Percentiles rank a stretch among this genome's conserved stretches.
These are phyloP conservation scores for Syngnathoides biaculeatus DNA, from an alignment of 2,113 vertebrate genomes.

Conservation along the genomic window DNA sequence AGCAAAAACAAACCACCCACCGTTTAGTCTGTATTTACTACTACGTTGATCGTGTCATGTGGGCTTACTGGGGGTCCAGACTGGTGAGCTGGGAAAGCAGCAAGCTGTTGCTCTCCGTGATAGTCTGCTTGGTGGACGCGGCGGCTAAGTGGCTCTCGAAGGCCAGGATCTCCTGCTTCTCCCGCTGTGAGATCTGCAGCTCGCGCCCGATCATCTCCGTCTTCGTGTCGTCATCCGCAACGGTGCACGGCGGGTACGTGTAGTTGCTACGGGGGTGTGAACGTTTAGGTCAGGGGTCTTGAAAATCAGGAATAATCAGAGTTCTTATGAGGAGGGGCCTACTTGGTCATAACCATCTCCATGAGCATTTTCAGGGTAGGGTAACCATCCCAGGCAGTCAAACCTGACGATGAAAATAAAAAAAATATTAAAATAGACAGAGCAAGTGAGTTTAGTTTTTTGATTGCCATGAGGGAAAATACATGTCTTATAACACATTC, in stretches of 20 bases:
- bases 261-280: slow-evolving; percentile 80
- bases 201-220: slow-evolving; percentile 92
- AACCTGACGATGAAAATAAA: slow-evolving; percentile 66
- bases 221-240: slow-evolving; percentile 92
- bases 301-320: background rate
- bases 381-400: slow-evolving; percentile 96
- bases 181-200: slow-evolving; percentile 90
- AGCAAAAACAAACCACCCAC: slow-evolving; percentile 8
- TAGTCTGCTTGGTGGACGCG: slow-evolving; percentile 96
- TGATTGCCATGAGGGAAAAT: too few species aligned
- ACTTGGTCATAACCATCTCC: slow-evolving; percentile 99
- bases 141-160: slow-evolving; percentile 97
- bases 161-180: slow-evolving; percentile 96
- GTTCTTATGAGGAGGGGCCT: slow-evolving; percentile 20
- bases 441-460: background rate
- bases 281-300: background rate
- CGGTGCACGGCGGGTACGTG: slow-evolving; percentile 89
- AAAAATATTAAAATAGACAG: background rate
- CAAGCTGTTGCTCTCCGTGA: slow-evolving; percentile 95
- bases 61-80: slow-evolving; percentile 89
- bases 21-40: background rate
- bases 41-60: background rate
- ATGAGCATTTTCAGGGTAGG: slow-evolving; percentile 98
- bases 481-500: too few species aligned
- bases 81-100: slow-evolving; percentile 93